A percentile compares a stretch with the other conserved stretches of the same genome.
Conservation (phyloP, 2,113 vertebrate genomes). For the Eulemur macaco region DNA sequence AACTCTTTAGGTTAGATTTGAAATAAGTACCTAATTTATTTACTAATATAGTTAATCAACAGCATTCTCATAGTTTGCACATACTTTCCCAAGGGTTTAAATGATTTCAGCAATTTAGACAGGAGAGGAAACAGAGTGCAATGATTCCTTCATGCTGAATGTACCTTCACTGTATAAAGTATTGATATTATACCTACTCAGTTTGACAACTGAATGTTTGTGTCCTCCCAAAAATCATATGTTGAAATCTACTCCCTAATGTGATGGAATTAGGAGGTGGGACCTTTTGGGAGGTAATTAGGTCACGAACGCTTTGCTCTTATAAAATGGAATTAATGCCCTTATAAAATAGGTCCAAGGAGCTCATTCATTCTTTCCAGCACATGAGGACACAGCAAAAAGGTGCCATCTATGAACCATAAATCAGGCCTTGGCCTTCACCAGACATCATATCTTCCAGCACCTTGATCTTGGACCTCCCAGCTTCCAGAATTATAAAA, state of each 20-base stretch:
- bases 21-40: background rate
- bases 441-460: background rate
- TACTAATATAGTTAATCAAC: background rate
- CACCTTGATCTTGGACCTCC: background rate
- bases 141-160: background rate
- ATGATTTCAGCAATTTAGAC: background rate
- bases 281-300: background rate
- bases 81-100: constrained; percentile 6
- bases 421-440: background rate
- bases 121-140: background rate
- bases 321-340: background rate
- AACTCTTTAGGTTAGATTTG: constrained; percentile 27
- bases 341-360: background rate
- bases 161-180: background rate
- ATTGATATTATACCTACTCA: background rate
- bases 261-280: background rate
- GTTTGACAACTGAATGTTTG: background rate
- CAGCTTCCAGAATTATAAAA: background rate
- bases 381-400: background rate
- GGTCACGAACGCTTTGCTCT: background rate
- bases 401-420: background rate
- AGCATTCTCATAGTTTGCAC: background rate
- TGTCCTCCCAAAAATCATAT: background rate
- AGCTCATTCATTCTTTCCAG: background rate
- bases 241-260: background rate